These are phyloP conservation scores for Cremastinae sp. DNA, from an alignment of 2,888 invertebrate genomes.

Conservation along the genomic window DNA sequence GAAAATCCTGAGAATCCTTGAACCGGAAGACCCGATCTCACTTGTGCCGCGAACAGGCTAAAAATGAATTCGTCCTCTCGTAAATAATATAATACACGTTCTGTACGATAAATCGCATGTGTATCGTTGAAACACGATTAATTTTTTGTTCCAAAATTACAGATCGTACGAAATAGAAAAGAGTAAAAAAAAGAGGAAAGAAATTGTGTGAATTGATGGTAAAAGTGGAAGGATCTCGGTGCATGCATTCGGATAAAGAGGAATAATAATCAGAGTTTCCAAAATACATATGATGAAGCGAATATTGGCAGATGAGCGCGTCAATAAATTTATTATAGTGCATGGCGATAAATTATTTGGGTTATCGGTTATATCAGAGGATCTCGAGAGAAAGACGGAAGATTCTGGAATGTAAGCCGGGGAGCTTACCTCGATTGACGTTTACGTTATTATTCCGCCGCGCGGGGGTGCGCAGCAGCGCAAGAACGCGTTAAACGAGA, in stretches of 20 bases:
- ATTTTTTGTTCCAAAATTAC: conserved; percentile 2
- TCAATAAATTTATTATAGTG: not conserved
- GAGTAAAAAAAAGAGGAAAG: no score
- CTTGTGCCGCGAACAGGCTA: conserved; percentile 8
- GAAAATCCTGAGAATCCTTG: conserved; percentile 22
- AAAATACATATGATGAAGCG: no score
- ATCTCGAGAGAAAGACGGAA: conserved; percentile 7
- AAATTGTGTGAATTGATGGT: no score
- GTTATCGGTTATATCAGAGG: conserved; percentile 6
- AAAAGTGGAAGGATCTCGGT: no score
- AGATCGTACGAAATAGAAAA: not conserved
- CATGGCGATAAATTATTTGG: not conserved
- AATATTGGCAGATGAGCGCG: not conserved
- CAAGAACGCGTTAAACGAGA: not conserved
- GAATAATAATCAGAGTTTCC: no score
- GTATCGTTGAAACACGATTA: conserved; percentile 5
- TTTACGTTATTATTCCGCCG: no score
- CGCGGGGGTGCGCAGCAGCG: no score
- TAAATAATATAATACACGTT: no score
- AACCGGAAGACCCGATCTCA: conserved; percentile 21
- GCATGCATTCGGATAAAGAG: no score
- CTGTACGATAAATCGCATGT: conserved; percentile 18
- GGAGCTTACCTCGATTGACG: conserved; percentile 27
- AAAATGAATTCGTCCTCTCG: conserved; percentile 25
- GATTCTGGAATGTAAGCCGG: conserved; percentile 10